Conservation (phyloP, 2,888 invertebrate species). For the Lasioglossum vierecki region DNA sequence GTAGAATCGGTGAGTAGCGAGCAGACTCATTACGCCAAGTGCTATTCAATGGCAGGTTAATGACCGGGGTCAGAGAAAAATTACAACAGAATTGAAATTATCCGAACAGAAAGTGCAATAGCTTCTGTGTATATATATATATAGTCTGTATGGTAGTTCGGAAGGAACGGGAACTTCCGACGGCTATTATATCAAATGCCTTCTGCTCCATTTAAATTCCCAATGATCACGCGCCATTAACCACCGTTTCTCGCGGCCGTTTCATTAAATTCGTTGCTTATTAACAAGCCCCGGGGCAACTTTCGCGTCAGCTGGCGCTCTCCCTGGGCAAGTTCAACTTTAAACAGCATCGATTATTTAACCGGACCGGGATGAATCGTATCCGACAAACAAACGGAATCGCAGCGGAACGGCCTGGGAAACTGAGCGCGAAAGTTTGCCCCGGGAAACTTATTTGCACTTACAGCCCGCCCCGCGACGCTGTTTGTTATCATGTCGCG, state of each 20-base stretch:
- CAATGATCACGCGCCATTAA: conserved; percentile 33
- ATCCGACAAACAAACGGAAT: conserved; percentile 43
- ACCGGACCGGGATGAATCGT: conserved; percentile 26
- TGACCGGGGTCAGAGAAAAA: background rate
- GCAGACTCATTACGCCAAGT: background rate
- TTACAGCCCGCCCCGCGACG: background rate
- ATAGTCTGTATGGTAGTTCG: background rate
- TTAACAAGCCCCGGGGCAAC: conserved; percentile 26
- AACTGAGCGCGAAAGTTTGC: conserved; percentile 21
- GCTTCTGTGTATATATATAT: background rate
- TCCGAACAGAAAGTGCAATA: background rate
- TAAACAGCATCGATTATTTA: conserved; percentile 55
- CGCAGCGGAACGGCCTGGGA: conserved; percentile 13
- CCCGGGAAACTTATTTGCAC: conserved; percentile 38
- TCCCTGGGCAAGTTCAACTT: conserved; percentile 27
- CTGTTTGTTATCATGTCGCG: conserved; percentile 46
- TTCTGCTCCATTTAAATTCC: conserved; percentile 19
- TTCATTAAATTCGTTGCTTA: conserved; percentile 12
- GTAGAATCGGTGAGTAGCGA: background rate
- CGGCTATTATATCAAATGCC: conserved; percentile 12
- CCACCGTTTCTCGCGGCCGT: conserved; percentile 6
- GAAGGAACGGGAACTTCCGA: background rate
- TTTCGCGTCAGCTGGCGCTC: conserved; percentile 35
- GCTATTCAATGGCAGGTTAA: background rate
- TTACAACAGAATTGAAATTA: conserved; percentile 6